A percentile compares a stretch with the other conserved stretches of the same genome.
Conservation (phyloP, 2,888 invertebrate genomes). For the Parnassius orleans region DNA sequence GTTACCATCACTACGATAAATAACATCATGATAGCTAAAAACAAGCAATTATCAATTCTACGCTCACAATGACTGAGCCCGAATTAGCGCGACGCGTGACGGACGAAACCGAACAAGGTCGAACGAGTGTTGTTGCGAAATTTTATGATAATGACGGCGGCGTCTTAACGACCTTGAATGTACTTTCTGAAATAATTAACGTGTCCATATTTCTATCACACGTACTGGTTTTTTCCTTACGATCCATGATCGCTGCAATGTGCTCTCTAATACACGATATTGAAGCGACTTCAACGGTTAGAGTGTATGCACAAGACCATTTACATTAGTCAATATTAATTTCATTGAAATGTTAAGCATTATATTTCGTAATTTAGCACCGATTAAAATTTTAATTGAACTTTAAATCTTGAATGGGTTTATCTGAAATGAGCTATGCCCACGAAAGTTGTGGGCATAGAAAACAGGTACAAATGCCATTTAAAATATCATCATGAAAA, state of each 20-base stretch:
- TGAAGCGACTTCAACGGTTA: too few relatives aligned
- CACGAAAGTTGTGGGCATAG: too few relatives aligned
- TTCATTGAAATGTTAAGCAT: too few relatives aligned
- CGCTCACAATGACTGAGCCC: conserved; percentile 10
- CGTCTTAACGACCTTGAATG: conserved; percentile 41
- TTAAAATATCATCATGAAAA: too few relatives aligned
- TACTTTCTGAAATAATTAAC: conserved; percentile 37
- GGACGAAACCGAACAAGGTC: conserved; percentile 36
- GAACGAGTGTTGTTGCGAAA: conserved; percentile 49
- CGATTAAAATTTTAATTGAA: too few relatives aligned
- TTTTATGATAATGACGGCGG: conserved; percentile 51
- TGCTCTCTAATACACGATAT: too few relatives aligned
- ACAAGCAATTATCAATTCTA: conserved; percentile 23
- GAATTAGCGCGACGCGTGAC: conserved; percentile 27
- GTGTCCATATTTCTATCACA: conserved; percentile 27
- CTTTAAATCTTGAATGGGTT: too few relatives aligned
- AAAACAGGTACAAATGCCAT: too few relatives aligned
- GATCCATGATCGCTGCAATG: not conserved
- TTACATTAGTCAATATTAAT: too few relatives aligned
- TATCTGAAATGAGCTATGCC: too few relatives aligned
- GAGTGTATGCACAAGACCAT: too few relatives aligned
- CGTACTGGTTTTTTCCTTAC: not conserved
- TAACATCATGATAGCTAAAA: conserved; percentile 3
- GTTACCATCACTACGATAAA: conserved; percentile 24
- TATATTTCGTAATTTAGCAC: too few relatives aligned